Conservation (phyloP, 37 sponge, comb jelly and placozoan genomes). For the Eunapius fragilis region DNA sequence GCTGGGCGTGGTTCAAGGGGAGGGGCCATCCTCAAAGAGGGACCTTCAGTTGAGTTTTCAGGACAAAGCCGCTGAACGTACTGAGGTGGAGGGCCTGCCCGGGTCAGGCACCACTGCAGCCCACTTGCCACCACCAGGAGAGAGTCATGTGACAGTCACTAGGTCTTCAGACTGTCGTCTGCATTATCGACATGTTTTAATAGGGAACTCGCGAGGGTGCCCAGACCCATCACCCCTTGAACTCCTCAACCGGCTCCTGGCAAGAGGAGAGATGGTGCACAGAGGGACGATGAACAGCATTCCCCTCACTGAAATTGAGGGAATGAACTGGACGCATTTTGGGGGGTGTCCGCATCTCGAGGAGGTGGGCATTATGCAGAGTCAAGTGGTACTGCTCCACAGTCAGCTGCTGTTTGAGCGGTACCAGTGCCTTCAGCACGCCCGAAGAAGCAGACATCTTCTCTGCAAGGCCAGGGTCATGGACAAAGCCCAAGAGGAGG, state of each 20-base stretch:
- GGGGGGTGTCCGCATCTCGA: slow-evolving; percentile 84
- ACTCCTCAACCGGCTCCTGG: slow-evolving; percentile 48
- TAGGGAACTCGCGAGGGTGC: not conserved
- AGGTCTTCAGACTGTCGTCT: not conserved
- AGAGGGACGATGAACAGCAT: slow-evolving; percentile 35
- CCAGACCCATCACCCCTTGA: slow-evolving; percentile 45
- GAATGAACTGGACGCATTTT: slow-evolving; percentile 80
- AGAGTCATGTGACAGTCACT: not conserved
- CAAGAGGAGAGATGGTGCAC: slow-evolving; percentile 41
- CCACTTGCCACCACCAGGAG: not conserved
- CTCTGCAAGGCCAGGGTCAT: slow-evolving; percentile 55
- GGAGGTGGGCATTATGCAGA: slow-evolving; percentile 67
- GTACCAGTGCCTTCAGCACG: slow-evolving; percentile 81
- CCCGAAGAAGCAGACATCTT: slow-evolving; percentile 62
- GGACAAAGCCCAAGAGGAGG: slow-evolving; percentile 42
- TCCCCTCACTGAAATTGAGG: slow-evolving; percentile 74
- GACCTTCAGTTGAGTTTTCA: no score
- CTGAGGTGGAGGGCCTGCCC: not conserved
- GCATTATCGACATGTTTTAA: not conserved
- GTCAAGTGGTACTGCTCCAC: slow-evolving; percentile 70
- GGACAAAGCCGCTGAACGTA: no score
- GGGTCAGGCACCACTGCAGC: not conserved
- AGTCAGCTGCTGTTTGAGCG: slow-evolving; percentile 87
- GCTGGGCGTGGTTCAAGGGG: not conserved
- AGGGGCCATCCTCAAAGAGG: no score